Evolutionary conservation across 2,888 invertebrate genomes (phyloP).

Genomic region (Drosophila longiperda): DNA sequence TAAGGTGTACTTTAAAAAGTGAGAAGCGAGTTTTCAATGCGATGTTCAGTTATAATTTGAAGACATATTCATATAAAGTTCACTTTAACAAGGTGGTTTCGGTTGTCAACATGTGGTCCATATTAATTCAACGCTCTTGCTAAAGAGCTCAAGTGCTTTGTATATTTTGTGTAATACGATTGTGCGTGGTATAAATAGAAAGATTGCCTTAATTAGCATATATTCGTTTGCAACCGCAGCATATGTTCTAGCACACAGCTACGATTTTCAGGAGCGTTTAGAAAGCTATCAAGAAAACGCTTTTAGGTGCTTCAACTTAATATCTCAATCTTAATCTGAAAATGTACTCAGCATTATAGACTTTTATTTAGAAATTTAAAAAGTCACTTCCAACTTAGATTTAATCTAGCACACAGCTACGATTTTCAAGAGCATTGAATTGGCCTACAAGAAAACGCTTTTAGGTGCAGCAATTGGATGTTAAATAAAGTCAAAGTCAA

Average conservation of each 20-base stretch:
- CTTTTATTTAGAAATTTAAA: constrained; percentile 10
- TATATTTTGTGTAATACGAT: constrained; percentile 13
- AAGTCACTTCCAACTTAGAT: constrained; percentile 63
- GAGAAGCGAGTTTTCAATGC: constrained; percentile 54
- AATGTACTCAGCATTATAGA: constrained; percentile 53
- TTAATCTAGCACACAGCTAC: constrained; percentile 70
- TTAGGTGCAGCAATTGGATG: constrained; percentile 35
- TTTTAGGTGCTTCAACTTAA: constrained; percentile 63
- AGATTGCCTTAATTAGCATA: constrained; percentile 14
- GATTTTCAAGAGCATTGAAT: constrained; percentile 68
- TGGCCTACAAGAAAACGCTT: constrained; percentile 68
- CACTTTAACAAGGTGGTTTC: constrained; percentile 37
- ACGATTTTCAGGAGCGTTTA: constrained; percentile 58
- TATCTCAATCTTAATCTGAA: background rate
- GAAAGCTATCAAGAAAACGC: constrained; percentile 69
- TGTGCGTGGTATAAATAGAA: constrained; percentile 53
- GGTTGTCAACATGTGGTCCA: constrained; percentile 58
- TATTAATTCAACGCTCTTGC: constrained; percentile 69
- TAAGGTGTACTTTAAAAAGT: background rate
- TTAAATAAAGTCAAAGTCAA: background rate
- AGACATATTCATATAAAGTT: constrained; percentile 45
- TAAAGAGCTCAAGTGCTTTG: background rate
- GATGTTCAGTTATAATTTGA: constrained; percentile 20
- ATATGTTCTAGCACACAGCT: constrained; percentile 59
- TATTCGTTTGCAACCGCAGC: constrained; percentile 45